Base-by-base conservation (phyloP, 2,113 vertebrate species). In the Lutjanus erythropterus region DNA sequence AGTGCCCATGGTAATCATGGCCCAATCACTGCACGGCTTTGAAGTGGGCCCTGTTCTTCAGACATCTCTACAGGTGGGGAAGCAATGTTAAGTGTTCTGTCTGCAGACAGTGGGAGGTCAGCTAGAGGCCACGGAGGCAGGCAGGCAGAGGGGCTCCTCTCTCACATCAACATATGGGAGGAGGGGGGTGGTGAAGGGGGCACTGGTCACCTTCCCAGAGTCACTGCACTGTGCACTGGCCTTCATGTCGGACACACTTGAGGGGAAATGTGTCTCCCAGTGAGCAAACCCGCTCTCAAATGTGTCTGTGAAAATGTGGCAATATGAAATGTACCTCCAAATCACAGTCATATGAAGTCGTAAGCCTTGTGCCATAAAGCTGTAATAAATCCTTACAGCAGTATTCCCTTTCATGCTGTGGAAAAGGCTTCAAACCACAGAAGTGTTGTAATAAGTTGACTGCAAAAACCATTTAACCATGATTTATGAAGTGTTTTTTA, bases 1-100 rank as follows among this genome's bases (percentile, higher is more conserved):
- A 95, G 93, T 90, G 89, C 42, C 74, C 76, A 46, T 85, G 81
- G 83, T 89, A 94, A 94, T 94, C 92, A 93, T 50, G 29, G 80
- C 69, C 86, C 89, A 93, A 93, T 92, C 93, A 93, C 78, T 62
- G 77, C 83, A 61, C 37, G 18, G 80, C 91, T 90, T 90, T 94
- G 86, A 93, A 94, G 90, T 90, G 81, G 81, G 25, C 52, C 68
- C 62, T 39, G 75, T 86, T 86, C 81, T 86, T 89, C 83, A 87
- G 84, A 78, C 75, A 37, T 92, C 88, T 81, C 91, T 80, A 89
- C 92, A 93, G 93, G 91, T 93, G 86, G 90, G 86, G 73, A 85
- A 67, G 79, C 84, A 76, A 89, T 88, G 67, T 91, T 82, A 91
- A 93, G 91, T 87, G 91, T 69, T 85, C 74, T 70, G 88, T 90